phyloP scores from a whole-genome alignment of 2,888 invertebrate species.

The Vanessa cardui region DNA sequence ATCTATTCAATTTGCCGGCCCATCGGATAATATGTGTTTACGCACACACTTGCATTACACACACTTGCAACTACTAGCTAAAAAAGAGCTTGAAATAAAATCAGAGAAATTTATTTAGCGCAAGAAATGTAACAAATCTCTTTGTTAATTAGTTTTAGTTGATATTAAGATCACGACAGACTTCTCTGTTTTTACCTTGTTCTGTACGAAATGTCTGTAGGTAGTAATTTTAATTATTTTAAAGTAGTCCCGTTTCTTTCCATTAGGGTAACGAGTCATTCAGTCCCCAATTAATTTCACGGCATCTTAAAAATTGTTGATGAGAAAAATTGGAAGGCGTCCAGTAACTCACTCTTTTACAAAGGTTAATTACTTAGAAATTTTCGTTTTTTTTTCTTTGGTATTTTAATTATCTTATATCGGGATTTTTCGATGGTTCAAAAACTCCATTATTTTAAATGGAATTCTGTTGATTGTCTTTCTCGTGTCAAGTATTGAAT shows the following conservation, averaged over 20 bases:
- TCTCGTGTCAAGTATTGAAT: too few species aligned
- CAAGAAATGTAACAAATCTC: background rate
- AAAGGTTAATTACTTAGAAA: conserved; percentile 52
- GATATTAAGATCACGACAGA: background rate
- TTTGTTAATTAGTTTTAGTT: background rate
- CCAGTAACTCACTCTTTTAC: conserved; percentile 47
- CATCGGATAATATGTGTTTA: too few species aligned
- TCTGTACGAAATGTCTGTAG: conserved; percentile 28
- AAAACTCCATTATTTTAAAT: conserved; percentile 6
- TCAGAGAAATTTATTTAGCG: too few species aligned
- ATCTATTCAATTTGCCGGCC: too few species aligned
- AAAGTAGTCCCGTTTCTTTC: conserved; percentile 40
- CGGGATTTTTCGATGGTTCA: background rate
- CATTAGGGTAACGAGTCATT: conserved; percentile 44
- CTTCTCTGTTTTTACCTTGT: conserved; percentile 11
- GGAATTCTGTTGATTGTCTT: background rate
- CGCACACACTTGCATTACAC: too few species aligned
- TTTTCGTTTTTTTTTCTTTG: conserved; percentile 7
- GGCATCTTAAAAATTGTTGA: conserved; percentile 45
- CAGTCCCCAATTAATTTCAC: conserved; percentile 46
- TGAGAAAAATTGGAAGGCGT: conserved; percentile 46
- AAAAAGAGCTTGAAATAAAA: too few species aligned
- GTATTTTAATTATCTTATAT: conserved; percentile 9
- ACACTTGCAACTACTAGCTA: too few species aligned
- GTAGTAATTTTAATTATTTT: conserved; percentile 43